Evolutionary conservation across 2,113 vertebrate genomes (phyloP).

Genomic region (Microcebus jonahi): DNA sequence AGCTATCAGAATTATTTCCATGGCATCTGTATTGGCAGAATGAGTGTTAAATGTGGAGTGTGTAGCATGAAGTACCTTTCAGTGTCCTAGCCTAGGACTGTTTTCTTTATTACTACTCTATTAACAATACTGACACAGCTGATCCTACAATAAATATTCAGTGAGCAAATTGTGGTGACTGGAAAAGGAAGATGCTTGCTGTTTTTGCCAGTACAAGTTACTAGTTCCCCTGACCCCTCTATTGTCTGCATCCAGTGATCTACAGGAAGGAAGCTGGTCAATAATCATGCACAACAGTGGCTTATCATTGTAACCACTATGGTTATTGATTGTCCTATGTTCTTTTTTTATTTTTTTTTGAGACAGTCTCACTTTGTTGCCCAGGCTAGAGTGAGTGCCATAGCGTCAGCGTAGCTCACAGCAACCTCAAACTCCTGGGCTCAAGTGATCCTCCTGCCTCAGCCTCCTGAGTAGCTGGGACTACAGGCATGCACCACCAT

Average conservation of each 20-base stretch:
- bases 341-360: not conserved
- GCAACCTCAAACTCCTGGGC: too few species aligned
- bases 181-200: conserved; percentile 58
- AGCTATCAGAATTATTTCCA: not conserved
- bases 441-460: too few species aligned
- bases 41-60: conserved; percentile 27
- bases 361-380: too few species aligned
- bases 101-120: conserved; percentile 38
- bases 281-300: conserved; percentile 65
- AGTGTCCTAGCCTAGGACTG: conserved; percentile 29
- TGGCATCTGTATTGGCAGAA: not conserved
- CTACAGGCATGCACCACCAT: too few species aligned
- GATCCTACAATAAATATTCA: conserved; percentile 25
- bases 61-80: conserved; percentile 50
- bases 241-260: conserved; percentile 48
- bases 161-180: conserved; percentile 23
- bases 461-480: too few species aligned
- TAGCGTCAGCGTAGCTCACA: too few species aligned
- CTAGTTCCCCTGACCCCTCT: conserved; percentile 55
- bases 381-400: too few species aligned
- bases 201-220: conserved; percentile 54
- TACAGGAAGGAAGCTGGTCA: conserved; percentile 62
- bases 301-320: conserved; percentile 61
- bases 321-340: conserved; percentile 70
- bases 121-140: conserved; percentile 49